A percentile compares a stretch with the other conserved stretches of the same genome.
phyloP scores from a whole-genome alignment of 1,140 invertebrate genomes.

The Acyrthosiphon pisum region DNA sequence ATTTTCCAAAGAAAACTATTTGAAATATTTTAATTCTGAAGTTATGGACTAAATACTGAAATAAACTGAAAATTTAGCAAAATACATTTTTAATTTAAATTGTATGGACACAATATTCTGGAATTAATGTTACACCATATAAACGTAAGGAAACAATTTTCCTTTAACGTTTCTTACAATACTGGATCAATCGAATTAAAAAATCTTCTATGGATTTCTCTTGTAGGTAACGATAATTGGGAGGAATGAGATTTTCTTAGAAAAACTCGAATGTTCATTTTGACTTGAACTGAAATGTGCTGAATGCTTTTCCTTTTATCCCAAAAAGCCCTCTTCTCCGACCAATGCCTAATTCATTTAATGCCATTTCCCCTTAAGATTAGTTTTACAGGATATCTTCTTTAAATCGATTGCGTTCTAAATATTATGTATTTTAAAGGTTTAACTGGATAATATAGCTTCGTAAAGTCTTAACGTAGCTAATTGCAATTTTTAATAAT shows the following conservation, averaged over 20 bases:
- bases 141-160: not conserved
- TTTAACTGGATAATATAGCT: not conserved
- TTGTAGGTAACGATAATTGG: conserved; percentile 19
- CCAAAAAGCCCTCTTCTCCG: not conserved
- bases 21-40: not conserved
- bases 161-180: not conserved
- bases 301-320: not conserved
- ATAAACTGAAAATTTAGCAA: not conserved
- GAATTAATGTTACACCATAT: not conserved
- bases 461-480: not conserved
- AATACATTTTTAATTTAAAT: not conserved
- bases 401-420: conserved; percentile 39
- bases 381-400: not conserved
- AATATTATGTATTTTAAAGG: conserved; percentile 11
- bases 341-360: conserved; percentile 32
- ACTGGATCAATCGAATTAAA: conserved; percentile 9
- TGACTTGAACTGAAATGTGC: conserved; percentile 17
- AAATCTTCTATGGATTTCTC: not conserved
- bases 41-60: not conserved
- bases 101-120: not conserved
- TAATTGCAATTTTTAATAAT: not conserved
- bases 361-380: not conserved
- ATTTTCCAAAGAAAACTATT: not conserved
- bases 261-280: conserved; percentile 34
- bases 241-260: not conserved